Evolutionary conservation across 2,888 invertebrate species (phyloP).

Genomic region (Brachycybe producta): DNA sequence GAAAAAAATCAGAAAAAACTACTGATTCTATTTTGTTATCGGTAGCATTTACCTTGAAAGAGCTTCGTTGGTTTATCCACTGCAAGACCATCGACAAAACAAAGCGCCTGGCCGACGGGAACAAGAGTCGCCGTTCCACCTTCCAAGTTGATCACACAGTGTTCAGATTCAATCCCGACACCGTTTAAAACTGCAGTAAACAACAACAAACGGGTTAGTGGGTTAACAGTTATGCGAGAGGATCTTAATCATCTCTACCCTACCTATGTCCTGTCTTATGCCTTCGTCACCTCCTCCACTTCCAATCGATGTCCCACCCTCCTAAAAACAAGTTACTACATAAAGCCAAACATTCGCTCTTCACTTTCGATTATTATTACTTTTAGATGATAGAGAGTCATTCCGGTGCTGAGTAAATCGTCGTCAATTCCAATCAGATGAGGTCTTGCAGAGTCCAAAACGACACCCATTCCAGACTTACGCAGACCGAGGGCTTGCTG

Average conservation of each 20-base stretch:
- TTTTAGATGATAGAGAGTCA: conserved; percentile 79
- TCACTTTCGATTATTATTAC: conserved; percentile 30
- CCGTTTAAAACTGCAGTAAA: conserved; percentile 48
- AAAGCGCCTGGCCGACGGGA: conserved; percentile 57
- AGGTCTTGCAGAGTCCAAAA: conserved; percentile 78
- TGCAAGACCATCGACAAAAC: conserved; percentile 69
- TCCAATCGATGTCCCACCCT: conserved; percentile 74
- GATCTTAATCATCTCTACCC: not conserved
- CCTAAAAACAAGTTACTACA: conserved; percentile 45
- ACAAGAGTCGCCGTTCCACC: conserved; percentile 59
- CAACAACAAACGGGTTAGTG: not conserved
- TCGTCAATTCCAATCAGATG: conserved; percentile 86
- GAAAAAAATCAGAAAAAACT: not conserved
- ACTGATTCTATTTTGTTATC: not conserved
- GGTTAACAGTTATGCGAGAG: no score
- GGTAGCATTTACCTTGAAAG: conserved; percentile 46
- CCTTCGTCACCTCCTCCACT: conserved; percentile 47
- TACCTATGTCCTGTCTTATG: conserved; percentile 57
- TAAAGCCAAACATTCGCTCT: no score
- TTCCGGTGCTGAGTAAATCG: conserved; percentile 75
- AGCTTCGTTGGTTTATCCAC: conserved; percentile 64
- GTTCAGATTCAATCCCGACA: conserved; percentile 60
- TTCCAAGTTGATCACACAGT: conserved; percentile 57
- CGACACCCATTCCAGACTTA: conserved; percentile 70
- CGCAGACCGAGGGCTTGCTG: conserved; percentile 72